phyloP scores from a whole-genome alignment of 2,113 vertebrate species.

The Clarias magur region DNA sequence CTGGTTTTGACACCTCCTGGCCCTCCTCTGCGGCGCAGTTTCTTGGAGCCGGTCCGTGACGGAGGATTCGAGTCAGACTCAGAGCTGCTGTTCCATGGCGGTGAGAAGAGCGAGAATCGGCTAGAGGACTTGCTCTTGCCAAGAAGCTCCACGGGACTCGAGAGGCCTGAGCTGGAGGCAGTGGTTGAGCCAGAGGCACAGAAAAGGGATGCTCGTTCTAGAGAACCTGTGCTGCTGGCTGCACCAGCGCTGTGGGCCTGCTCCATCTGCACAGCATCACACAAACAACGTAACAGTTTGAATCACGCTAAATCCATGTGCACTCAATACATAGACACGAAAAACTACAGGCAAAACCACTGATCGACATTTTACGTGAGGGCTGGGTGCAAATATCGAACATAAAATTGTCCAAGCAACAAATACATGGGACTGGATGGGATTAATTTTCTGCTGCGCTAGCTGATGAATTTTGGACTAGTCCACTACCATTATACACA shows the following conservation, averaged over 20 bases:
- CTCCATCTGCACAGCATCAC: constrained; percentile 69
- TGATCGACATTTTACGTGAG: neutral
- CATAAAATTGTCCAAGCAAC: neutral
- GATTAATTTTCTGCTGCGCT: too few species aligned
- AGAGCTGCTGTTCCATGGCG: constrained; percentile 69
- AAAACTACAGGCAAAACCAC: neutral
- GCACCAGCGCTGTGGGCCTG: constrained; percentile 73
- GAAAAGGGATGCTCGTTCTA: constrained; percentile 72
- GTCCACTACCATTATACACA: neutral
- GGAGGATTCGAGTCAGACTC: constrained; percentile 74
- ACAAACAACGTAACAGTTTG: neutral
- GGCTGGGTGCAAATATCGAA: neutral
- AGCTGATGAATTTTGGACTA: neutral
- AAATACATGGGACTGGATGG: neutral
- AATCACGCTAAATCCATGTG: neutral
- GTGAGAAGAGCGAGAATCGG: constrained; percentile 74
- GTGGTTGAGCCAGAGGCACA: constrained; percentile 65
- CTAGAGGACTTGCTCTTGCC: constrained; percentile 72
- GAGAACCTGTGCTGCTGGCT: constrained; percentile 70
- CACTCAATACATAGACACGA: neutral
- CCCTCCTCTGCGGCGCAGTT: constrained; percentile 64
- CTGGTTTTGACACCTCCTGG: constrained; percentile 53
- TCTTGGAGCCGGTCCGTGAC: constrained; percentile 71
- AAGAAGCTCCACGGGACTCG: constrained; percentile 65
- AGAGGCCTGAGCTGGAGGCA: constrained; percentile 58